Evolutionary conservation across 2,797 vertebrate genomes (phyloP).

Genomic region (Oryzias dopingdopingensis): DNA sequence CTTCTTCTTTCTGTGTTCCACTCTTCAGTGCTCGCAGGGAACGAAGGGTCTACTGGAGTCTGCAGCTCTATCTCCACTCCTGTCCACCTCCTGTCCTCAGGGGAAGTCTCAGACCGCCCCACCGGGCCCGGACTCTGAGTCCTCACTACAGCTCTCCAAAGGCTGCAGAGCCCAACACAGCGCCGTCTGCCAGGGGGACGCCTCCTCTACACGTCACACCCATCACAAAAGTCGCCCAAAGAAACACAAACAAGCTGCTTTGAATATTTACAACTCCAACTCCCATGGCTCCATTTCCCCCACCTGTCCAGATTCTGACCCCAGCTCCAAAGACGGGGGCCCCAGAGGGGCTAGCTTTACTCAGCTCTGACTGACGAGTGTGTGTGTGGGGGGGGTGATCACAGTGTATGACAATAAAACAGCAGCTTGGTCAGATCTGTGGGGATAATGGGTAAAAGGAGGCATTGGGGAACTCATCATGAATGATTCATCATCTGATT

Average conservation of each 20-base stretch:
- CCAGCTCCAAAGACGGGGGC: slow-evolving; percentile 22
- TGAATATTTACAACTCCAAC: slow-evolving; percentile 39
- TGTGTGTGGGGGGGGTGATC: no score
- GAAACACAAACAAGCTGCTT: slow-evolving; percentile 42
- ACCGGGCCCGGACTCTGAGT: slow-evolving; percentile 42
- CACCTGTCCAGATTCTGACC: slow-evolving; percentile 25
- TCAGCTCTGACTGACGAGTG: slow-evolving; percentile 36
- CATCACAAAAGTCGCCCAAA: slow-evolving; percentile 37
- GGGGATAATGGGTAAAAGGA: no score
- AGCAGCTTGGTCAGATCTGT: no score
- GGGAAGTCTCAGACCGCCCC: slow-evolving; percentile 51
- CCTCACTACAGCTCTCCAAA: slow-evolving; percentile 27
- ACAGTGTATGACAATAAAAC: no score
- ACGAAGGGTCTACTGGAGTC: slow-evolving; percentile 77
- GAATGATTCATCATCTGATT: no score
- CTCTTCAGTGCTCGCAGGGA: slow-evolving; percentile 69
- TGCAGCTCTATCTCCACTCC: slow-evolving; percentile 63
- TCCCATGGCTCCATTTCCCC: slow-evolving; percentile 35
- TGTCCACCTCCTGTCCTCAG: slow-evolving; percentile 70
- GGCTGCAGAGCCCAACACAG: slow-evolving; percentile 20
- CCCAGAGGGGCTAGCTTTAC: slow-evolving; percentile 36
- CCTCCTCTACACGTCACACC: slow-evolving; percentile 24
- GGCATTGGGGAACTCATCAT: no score
- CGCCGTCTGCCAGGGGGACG: slow-evolving; percentile 34
- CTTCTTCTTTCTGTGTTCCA: not conserved